Evolutionary conservation across 2,888 invertebrate species (phyloP), one percentile per base, ranked within the genome.

Genomic region (Neoscelio sp.): DNA sequence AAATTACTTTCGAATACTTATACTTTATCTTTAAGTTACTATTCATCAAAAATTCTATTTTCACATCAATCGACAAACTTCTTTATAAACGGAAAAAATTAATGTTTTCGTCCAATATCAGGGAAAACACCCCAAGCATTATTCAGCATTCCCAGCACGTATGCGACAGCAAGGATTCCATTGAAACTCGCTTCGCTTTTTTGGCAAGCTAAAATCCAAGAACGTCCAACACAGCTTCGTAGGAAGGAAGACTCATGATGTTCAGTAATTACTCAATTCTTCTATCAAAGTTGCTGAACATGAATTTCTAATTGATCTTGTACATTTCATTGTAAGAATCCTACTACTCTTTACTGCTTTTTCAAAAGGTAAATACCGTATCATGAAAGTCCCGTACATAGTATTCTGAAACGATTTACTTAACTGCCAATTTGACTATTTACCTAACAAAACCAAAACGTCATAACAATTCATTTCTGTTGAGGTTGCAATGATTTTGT

Each of bases 221-320:
- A 81, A 82, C 80, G 82, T 83, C 82, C 81, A 52, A 75, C 81
- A 81, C 82, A 80, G 80, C 50, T 80, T 58, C 74, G 4, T n/a
- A n/a, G n/a, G 62, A 50, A 52, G 76, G 78, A 83, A 84, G 83
- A 84, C 83, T 84, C 85, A 84, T 82, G 83, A 80, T 82, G 82
- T 67, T 84, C 83, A 85, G 86, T 87, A 87, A 87, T 87, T 84
- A 85, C 82, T 82, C 82, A 82, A 83, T 86, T 85, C 85, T 86
- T 86, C 81, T 82, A 56, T 77, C 78, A 78, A 78, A 80, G 80
- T 82, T 80, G 80, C 78, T 83, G 82, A 76, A 73, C 84, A 83
- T 85, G 84, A 84, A 85, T 86, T 86, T 85, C 80, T 77, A 82
- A 84, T 81, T 81, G 77, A 80, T 68, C 74, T 68, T 78, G 81